A percentile compares a stretch with the other conserved stretches of the same genome.
These are phyloP conservation scores for Polypedilum pembai DNA, from an alignment of 1,140 invertebrate species.

Conservation along the genomic window DNA sequence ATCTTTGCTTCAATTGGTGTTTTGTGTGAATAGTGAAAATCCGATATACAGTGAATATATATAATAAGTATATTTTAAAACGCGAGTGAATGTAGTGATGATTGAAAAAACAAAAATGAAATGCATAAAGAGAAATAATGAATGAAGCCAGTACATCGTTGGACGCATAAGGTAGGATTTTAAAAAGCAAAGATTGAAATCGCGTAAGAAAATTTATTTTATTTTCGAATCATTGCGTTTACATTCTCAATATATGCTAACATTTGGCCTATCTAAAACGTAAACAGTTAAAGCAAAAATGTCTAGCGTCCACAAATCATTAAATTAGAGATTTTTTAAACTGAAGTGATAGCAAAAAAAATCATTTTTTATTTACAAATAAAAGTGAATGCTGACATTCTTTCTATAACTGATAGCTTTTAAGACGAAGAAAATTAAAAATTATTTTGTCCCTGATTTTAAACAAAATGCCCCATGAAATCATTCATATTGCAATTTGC, in stretches of 20 bases:
- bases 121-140: neutral
- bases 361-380: neutral
- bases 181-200: constrained; percentile 5
- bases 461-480: neutral
- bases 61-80: neutral
- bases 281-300: neutral
- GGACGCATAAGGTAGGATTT: constrained; percentile 10
- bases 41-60: neutral
- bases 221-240: neutral
- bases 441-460: neutral
- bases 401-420: neutral
- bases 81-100: constrained; percentile 20
- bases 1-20: neutral
- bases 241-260: neutral
- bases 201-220: neutral
- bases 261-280: neutral
- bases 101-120: too few relatives aligned
- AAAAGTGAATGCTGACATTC: neutral
- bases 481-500: constrained; percentile 3
- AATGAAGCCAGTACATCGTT: neutral
- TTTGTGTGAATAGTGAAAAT: neutral
- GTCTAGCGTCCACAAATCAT: neutral
- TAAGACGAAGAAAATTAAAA: neutral
- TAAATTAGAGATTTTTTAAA: too few relatives aligned
- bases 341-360: too few relatives aligned